phyloP scores from a whole-genome alignment of 2,888 invertebrate species.

The Oeneis ivallda region DNA sequence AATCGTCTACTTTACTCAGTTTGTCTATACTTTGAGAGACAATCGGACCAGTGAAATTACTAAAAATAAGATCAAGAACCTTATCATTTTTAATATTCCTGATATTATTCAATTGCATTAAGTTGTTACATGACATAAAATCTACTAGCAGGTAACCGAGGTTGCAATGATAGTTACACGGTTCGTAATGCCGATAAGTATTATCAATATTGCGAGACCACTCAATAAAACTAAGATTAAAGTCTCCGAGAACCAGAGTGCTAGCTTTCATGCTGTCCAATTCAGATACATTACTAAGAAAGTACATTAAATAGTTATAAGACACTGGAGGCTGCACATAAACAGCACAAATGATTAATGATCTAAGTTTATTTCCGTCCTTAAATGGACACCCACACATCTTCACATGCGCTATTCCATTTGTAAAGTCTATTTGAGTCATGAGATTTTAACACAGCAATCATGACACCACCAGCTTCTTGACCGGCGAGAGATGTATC shows the following conservation, averaged over 20 bases:
- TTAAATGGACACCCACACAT: constrained; percentile 6
- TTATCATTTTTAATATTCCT: not conserved
- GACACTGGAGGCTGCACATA: constrained; percentile 16
- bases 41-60: too few species aligned
- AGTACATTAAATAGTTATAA: not conserved
- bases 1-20: not conserved
- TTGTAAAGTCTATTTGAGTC: not conserved
- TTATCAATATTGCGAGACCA: constrained; percentile 7
- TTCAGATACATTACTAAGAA: constrained; percentile 11
- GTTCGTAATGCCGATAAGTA: not conserved
- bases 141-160: constrained; percentile 15
- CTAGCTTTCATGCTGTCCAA: constrained; percentile 5
- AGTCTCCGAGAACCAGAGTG: constrained; percentile 16
- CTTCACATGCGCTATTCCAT: constrained; percentile 16
- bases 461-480: constrained; percentile 14
- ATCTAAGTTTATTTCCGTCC: not conserved
- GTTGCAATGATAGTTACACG: constrained; percentile 12
- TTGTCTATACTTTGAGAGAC: too few species aligned
- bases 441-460: constrained; percentile 7
- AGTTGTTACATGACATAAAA: constrained; percentile 14
- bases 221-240: constrained; percentile 22
- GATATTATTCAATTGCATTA: not conserved
- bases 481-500: constrained; percentile 5
- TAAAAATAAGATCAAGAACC: not conserved
- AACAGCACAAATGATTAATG: constrained; percentile 7